Evolutionary conservation across 2,888 invertebrate species (phyloP).

Genomic region (Xanthorhoe spadicearia): DNA sequence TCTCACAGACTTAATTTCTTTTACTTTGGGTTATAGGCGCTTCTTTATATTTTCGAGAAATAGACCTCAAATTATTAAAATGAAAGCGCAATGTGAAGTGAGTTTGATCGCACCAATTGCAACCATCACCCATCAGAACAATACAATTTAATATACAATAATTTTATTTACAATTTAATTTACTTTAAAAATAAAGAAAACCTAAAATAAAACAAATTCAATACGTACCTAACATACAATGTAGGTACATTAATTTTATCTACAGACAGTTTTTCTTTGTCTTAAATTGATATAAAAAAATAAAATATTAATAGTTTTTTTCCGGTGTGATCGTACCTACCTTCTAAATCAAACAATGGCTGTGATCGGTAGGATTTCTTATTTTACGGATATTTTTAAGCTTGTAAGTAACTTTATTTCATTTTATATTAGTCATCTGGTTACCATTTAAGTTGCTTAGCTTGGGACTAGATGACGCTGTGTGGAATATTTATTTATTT

Average conservation of each 20-base stretch:
- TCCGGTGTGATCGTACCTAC: neutral
- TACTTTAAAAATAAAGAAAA: no score
- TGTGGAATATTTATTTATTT: neutral
- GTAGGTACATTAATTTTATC: no score
- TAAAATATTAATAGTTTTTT: neutral
- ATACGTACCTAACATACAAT: neutral
- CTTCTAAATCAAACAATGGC: constrained; percentile 17
- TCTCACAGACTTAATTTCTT: neutral
- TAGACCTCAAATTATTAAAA: neutral
- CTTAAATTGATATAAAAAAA: no score
- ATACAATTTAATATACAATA: no score
- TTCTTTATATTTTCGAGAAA: neutral
- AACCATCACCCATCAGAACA: no score
- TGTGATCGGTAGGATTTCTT: constrained; percentile 17
- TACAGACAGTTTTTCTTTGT: no score
- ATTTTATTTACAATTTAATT: no score
- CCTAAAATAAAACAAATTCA: no score
- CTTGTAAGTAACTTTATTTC: no score
- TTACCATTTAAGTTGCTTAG: no score
- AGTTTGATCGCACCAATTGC: neutral
- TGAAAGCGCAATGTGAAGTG: neutral
- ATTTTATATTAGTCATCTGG: no score
- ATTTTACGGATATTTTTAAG: neutral
- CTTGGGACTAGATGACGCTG: no score
- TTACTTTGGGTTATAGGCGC: neutral